phyloP scores from a whole-genome alignment of 37 sponge, comb jelly and placozoan genomes.

The Diacarnus erythraeanus region DNA sequence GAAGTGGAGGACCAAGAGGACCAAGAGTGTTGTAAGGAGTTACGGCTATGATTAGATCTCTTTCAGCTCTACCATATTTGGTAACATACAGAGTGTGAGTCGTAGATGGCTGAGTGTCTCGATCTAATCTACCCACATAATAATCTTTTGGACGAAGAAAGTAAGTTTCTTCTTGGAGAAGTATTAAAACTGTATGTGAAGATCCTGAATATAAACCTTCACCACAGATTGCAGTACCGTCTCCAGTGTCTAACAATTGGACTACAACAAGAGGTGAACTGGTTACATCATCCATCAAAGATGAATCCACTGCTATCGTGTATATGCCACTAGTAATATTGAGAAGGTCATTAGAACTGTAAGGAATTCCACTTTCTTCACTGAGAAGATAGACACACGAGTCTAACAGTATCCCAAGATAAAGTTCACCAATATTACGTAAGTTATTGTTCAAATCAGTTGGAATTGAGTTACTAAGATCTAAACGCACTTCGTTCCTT shows the following conservation, averaged over 20 bases:
- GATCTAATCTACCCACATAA: slow-evolving; percentile 18
- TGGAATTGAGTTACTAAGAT: slow-evolving; percentile 45
- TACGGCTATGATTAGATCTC: background rate
- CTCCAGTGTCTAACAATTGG: background rate
- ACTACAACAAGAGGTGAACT: slow-evolving; percentile 3
- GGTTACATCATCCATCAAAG: background rate
- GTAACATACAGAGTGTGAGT: slow-evolving; percentile 19
- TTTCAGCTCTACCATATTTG: slow-evolving; percentile 12
- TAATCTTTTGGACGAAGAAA: slow-evolving; percentile 30
- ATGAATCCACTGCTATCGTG: background rate
- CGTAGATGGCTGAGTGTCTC: no score
- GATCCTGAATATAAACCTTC: background rate
- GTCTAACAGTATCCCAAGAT: slow-evolving; percentile 5
- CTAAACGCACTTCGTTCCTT: background rate
- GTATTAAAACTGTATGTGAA: background rate
- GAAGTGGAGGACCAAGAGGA: no score
- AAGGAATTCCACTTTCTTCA: slow-evolving; percentile 23
- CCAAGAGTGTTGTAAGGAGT: background rate
- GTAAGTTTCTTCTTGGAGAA: slow-evolving; percentile 18
- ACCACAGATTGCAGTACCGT: background rate
- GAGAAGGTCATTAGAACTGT: background rate
- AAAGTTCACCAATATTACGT: slow-evolving; percentile 13
- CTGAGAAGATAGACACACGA: slow-evolving; percentile 6
- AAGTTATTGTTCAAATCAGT: background rate
- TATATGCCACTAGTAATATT: slow-evolving; percentile 13